Percentiles rank a stretch among this genome's conserved stretches.
These are phyloP conservation scores for Botrylloides violaceus DNA, from an alignment of 23 tunicate genomes.

Conservation along the genomic window DNA sequence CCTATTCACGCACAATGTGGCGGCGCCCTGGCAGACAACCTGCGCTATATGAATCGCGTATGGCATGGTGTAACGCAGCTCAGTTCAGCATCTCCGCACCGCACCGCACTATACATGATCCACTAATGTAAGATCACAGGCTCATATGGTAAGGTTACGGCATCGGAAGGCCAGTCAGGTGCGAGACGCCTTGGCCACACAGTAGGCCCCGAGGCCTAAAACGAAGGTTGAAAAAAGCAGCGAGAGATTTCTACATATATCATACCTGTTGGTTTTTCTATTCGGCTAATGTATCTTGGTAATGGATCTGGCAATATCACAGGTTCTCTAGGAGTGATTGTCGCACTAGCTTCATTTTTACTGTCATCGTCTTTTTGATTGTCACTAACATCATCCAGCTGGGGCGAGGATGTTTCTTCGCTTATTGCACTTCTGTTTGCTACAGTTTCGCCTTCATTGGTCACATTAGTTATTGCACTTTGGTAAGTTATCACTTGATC, in stretches of 20 bases:
- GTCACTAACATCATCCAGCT: neutral
- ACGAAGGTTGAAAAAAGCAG: too few relatives aligned
- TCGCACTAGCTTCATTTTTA: neutral
- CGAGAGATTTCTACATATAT: neutral
- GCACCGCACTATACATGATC: too few relatives aligned
- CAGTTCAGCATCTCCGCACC: too few relatives aligned
- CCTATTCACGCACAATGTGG: too few relatives aligned
- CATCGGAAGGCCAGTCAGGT: too few relatives aligned
- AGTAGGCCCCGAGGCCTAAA: too few relatives aligned
- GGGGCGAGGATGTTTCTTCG: neutral
- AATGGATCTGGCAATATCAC: conserved; percentile 74
- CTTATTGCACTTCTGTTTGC: neutral
- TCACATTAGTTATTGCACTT: neutral
- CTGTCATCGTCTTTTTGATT: neutral
- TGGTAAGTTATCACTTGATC: neutral
- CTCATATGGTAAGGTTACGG: too few relatives aligned
- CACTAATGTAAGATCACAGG: too few relatives aligned
- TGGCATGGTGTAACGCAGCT: too few relatives aligned
- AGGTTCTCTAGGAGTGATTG: conserved; percentile 32
- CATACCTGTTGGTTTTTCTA: conserved; percentile 56
- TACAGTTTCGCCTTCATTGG: neutral
- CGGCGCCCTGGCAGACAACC: too few relatives aligned
- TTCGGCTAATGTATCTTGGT: conserved; percentile 49
- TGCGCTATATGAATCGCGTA: too few relatives aligned
- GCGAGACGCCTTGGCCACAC: too few relatives aligned